Evolutionary conservation across 2,888 invertebrate genomes (phyloP).

Genomic region (Drosophila leonis): DNA sequence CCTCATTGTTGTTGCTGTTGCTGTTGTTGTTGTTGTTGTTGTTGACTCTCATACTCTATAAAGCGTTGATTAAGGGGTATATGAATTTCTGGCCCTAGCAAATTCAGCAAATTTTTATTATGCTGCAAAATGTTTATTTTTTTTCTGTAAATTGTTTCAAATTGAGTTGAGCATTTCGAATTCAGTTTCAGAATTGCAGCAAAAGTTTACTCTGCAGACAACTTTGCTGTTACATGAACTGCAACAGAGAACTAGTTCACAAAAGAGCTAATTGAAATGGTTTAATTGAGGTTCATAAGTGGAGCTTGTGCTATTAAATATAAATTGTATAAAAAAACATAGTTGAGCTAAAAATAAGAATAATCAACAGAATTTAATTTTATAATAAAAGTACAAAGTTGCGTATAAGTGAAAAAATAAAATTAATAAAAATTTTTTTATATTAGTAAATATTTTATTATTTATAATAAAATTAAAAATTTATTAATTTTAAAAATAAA

Average conservation of each 20-base stretch:
- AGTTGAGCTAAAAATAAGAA: neutral
- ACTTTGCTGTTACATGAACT: slow-evolving; percentile 1
- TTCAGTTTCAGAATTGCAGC: neutral
- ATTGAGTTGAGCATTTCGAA: slow-evolving; percentile 11
- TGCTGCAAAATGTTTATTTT: too few relatives aligned
- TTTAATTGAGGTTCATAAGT: neutral
- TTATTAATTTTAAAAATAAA: too few relatives aligned
- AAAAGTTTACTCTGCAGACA: neutral
- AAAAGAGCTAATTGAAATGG: neutral
- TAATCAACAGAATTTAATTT: too few relatives aligned
- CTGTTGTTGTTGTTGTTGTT: slow-evolving; percentile 14
- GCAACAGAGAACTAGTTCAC: slow-evolving; percentile 1
- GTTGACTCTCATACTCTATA: slow-evolving; percentile 28
- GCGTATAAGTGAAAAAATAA: too few relatives aligned
- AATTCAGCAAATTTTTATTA: slow-evolving; percentile 35
- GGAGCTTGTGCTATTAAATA: neutral
- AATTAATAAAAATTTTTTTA: too few relatives aligned
- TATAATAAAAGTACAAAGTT: too few relatives aligned
- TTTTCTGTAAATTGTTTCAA: slow-evolving; percentile 20
- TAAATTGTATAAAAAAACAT: neutral
- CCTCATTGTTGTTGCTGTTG: too few relatives aligned
- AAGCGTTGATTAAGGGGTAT: slow-evolving; percentile 29
- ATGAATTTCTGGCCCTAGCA: too few relatives aligned
- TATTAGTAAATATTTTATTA: too few relatives aligned
- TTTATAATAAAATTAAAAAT: too few relatives aligned